Evolutionary conservation across 92 coral and sea anemone genomes (phyloP), one percentile per base, ranked within the genome.

Genomic region (Siderastrea radians): DNA sequence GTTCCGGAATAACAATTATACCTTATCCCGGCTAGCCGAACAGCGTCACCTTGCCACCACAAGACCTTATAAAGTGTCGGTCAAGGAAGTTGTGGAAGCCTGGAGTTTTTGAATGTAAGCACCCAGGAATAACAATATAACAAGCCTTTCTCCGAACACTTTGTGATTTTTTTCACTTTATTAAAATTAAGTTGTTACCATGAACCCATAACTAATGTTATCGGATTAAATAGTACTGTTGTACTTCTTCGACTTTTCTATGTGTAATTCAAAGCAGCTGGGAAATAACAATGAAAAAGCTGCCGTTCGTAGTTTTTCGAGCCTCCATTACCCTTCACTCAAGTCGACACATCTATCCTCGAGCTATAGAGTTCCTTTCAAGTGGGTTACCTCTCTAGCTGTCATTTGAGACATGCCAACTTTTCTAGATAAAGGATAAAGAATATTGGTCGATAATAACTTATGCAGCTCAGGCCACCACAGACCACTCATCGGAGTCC

Each of bases 311-410:
- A 47, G 16, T 10, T 4, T 52, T 68, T 38, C 11, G 6, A 49
- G 8, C 13, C 62, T 64, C 74, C 26, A 51, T 80, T 54, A 26
- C 51, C 52, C 12, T 57, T 80, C 78, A 3, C 10, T 55, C 10
- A 15, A 46, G 86, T 51, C 60, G 75, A 3, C 87, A 84, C 43
- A 13, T 73, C 62, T 51, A 59, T 63, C 72, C 11, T 84, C 87
- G 50, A 64, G 87, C 80, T 51, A 13, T 17, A 84, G 45, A 74
- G 55, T 71, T 53, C 81, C 63, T 17, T 68, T 68, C 3, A 2
- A 10, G 46, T 38, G 68, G 55, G 78, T 84, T 84, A 63, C 47
- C 47, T 74, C 71, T 84, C 55, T 15, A 74, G 80, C 87, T 15
- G 73, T 84, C 87, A 84, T 84, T 10, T 38, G 9, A 38, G 80